Evolutionary conservation across 2,797 vertebrate genomes (phyloP), one percentile per base, ranked within the genome.

Genomic region (Anguilla obscura): DNA sequence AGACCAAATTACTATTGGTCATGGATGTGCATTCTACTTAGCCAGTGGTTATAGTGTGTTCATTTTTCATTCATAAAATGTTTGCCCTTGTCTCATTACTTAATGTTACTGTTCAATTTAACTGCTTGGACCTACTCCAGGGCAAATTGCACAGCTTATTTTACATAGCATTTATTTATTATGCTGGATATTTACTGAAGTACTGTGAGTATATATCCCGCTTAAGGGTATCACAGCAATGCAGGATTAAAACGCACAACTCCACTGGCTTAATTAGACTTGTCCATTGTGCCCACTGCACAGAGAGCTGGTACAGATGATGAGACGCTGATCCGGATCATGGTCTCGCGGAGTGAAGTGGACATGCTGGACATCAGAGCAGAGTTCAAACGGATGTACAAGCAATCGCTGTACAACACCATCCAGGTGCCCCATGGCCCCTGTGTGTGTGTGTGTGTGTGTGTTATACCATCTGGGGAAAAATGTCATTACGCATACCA

Each of bases 221-320:
- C 9, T 24, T 48, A 50, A 24, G 40, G 79, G 27, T 82, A 50
- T n/a, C 7, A 50, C 8, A 10, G 36, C 40, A 50, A 82, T 48
- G 40, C 40, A 10, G 45, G 40, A 82, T 82, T 82, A 21, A 50
- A 50, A 50, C 79, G 10, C 3, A 8, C 12, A 40, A 45, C 16
- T 10, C 21, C 45, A 48, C 1, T 79, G 8, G 74, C 33, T 79
- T 45, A 8, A 45, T 79, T 45, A 45, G 74, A 27, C 33, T 85
- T 56, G 85, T 66, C 58, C 24, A 2, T 79, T 87, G 52, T 90
- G 54, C 86, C 56, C 85, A 36, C 52, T 2, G 84, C 83, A 27
- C 45, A 97, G 96, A 96, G 98, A 12, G 97, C 97, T 1, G 98
- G 98, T 54, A 99, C 98, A 0, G 98, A 99, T 88, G 98, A 99